Percentiles rank a stretch among this genome's conserved stretches.
Evolutionary conservation across 35 echinoderm and acorn worm species (phyloP).

Genomic region (Anneissia japonica): DNA sequence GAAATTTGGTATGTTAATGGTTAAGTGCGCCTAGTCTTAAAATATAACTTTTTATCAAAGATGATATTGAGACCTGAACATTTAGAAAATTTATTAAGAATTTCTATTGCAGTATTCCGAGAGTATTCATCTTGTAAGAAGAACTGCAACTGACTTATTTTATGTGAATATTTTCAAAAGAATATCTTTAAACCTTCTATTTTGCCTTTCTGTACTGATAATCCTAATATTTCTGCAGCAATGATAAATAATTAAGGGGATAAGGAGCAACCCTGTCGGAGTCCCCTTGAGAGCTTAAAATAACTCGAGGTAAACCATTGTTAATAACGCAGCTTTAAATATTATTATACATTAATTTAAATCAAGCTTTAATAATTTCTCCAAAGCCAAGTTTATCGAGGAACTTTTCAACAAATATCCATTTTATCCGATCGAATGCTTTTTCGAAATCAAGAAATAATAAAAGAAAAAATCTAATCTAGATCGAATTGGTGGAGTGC

Average conservation of each 20-base stretch:
- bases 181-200: slow-evolving; percentile 31
- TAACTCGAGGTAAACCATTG: slow-evolving; percentile 36
- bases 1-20: neutral
- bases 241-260: slow-evolving; percentile 51
- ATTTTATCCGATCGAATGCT: slow-evolving; percentile 41
- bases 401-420: slow-evolving; percentile 21
- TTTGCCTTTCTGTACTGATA: slow-evolving; percentile 9
- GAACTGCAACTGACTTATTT: slow-evolving; percentile 25
- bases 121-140: slow-evolving; percentile 24
- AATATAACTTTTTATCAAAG: slow-evolving; percentile 30
- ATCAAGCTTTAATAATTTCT: neutral
- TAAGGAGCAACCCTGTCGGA: slow-evolving; percentile 48
- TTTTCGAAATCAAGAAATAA: slow-evolving; percentile 57
- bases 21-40: slow-evolving; percentile 7
- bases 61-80: slow-evolving; percentile 38
- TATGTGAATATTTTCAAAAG: slow-evolving; percentile 7
- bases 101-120: neutral
- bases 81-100: slow-evolving; percentile 3
- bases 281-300: slow-evolving; percentile 32
- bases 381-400: slow-evolving; percentile 21
- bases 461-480: too few species aligned
- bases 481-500: too few species aligned
- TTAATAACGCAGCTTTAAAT: slow-evolving; percentile 50
- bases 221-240: slow-evolving; percentile 28
- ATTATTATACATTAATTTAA: slow-evolving; percentile 25